These are phyloP conservation scores for Stenodema calcarata DNA, from an alignment of 2,888 invertebrate species.

Conservation along the genomic window DNA sequence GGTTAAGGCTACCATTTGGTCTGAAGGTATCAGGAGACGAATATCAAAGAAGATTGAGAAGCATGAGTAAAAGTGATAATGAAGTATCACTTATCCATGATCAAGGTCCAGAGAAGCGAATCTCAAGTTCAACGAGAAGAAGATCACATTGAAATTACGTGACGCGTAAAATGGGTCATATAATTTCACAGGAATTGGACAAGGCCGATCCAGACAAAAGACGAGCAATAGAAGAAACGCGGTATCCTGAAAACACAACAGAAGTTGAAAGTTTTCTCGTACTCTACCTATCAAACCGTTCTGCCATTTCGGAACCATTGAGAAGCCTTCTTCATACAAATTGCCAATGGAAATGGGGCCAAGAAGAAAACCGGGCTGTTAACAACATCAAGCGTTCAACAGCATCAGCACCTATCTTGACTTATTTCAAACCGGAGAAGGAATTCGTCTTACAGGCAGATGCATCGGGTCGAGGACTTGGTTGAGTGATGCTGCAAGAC, in stretches of 20 bases:
- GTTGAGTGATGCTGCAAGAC: background rate
- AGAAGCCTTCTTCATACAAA: constrained; percentile 56
- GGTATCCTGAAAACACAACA: background rate
- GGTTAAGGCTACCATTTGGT: constrained; percentile 56
- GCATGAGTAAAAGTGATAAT: background rate
- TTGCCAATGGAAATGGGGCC: constrained; percentile 55
- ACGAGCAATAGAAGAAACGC: background rate
- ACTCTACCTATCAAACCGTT: no score
- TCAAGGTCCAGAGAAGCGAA: background rate
- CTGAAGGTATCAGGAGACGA: constrained; percentile 39
- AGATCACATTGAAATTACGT: background rate
- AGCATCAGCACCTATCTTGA: constrained; percentile 52
- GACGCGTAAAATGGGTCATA: background rate
- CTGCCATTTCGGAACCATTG: constrained; percentile 51
- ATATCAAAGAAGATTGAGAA: background rate
- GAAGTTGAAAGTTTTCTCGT: background rate
- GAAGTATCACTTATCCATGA: background rate
- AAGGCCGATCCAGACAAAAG: background rate
- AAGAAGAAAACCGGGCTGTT: constrained; percentile 49
- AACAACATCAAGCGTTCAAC: constrained; percentile 52
- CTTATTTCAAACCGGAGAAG: constrained; percentile 58
- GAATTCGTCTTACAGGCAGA: constrained; percentile 57
- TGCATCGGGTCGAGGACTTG: constrained; percentile 41
- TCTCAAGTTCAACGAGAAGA: background rate
- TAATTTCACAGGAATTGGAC: background rate